phyloP scores from a whole-genome alignment of 2,888 invertebrate species.

The Ochropleura plecta region DNA sequence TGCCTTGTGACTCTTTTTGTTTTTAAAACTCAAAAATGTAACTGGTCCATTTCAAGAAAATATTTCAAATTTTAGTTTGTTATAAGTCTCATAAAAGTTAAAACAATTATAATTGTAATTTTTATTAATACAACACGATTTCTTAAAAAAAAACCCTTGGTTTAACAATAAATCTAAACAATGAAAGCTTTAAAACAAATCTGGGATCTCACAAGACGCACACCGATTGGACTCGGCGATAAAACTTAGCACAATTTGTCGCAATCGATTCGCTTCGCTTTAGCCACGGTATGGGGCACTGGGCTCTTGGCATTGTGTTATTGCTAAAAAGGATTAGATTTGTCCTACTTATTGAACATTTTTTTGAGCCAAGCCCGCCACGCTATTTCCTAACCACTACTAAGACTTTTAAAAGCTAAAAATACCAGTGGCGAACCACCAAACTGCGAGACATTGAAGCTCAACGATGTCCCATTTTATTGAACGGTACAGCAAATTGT shows the following conservation, averaged over 20 bases:
- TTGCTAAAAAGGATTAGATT: conserved; percentile 12
- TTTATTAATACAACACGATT: not conserved
- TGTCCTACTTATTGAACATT: conserved; percentile 6
- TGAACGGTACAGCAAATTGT: too few species aligned
- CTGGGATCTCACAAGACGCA: conserved; percentile 60
- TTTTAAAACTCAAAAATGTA: not conserved
- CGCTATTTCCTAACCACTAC: too few species aligned
- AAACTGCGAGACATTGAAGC: too few species aligned
- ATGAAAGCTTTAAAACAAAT: conserved; percentile 44
- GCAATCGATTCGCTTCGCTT: conserved; percentile 79
- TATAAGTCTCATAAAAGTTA: not conserved
- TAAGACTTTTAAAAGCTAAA: too few species aligned
- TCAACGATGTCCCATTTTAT: too few species aligned
- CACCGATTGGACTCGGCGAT: conserved; percentile 76
- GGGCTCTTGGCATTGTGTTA: conserved; percentile 61
- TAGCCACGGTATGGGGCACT: conserved; percentile 68
- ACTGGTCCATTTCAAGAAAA: not conserved
- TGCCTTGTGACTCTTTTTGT: not conserved
- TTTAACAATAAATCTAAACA: not conserved
- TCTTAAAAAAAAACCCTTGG: not conserved
- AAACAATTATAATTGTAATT: not conserved
- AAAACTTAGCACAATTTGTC: conserved; percentile 77
- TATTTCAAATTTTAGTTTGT: not conserved
- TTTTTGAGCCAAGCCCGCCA: too few species aligned
- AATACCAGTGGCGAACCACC: too few species aligned